A percentile compares a stretch with the other conserved stretches of the same genome.
These are phyloP conservation scores for Scolopax mira DNA, from an alignment of 2,113 vertebrate genomes.

Conservation along the genomic window DNA sequence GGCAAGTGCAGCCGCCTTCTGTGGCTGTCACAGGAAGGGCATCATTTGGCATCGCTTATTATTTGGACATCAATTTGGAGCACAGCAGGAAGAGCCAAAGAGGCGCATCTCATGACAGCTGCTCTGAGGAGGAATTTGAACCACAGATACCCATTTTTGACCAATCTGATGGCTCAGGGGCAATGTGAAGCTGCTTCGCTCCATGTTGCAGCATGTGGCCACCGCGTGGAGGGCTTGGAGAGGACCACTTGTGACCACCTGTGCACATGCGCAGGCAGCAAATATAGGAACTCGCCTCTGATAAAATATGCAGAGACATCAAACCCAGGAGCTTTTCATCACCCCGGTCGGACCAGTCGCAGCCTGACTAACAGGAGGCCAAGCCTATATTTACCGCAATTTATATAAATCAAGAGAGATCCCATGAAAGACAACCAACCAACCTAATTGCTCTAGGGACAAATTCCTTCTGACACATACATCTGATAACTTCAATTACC, in stretches of 20 bases:
- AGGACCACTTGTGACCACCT: background rate
- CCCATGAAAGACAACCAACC: constrained; percentile 23
- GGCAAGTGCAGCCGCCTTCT: fast-evolving
- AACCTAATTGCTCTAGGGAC: constrained; percentile 38
- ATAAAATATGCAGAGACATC: background rate
- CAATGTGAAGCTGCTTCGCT: background rate
- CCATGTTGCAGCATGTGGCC: fast-evolving
- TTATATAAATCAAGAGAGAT: constrained; percentile 49
- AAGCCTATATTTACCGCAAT: constrained; percentile 61
- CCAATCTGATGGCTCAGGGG: background rate
- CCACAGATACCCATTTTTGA: fast-evolving
- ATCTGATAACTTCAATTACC: constrained; percentile 54
- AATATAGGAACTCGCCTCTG: fast-evolving
- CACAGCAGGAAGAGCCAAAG: background rate
- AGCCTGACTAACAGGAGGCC: constrained; percentile 50
- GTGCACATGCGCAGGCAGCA: background rate
- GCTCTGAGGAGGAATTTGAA: background rate
- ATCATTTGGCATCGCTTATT: background rate
- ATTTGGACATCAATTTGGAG: background rate
- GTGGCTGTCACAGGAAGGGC: background rate
- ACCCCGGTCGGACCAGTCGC: background rate
- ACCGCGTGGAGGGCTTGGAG: background rate
- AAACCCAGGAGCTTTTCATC: constrained; percentile 20
- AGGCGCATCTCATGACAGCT: background rate
- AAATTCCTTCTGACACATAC: constrained; percentile 55